These are phyloP conservation scores for Drosophila santomea DNA, from an alignment of 1,140 invertebrate genomes.

Conservation along the genomic window DNA sequence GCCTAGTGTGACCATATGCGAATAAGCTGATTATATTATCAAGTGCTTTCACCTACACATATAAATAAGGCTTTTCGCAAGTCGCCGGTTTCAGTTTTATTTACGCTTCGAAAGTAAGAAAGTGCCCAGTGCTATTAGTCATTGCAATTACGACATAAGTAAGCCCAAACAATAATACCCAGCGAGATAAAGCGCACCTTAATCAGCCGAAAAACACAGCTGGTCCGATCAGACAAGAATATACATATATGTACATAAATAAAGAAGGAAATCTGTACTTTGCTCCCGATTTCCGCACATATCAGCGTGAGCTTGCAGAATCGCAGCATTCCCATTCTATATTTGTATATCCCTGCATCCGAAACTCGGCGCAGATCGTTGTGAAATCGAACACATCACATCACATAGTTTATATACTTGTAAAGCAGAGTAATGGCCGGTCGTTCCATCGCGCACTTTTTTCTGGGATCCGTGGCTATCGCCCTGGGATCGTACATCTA, in stretches of 20 bases:
- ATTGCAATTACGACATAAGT: constrained; percentile 62
- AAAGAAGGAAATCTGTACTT: constrained; percentile 51
- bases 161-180: constrained; percentile 42
- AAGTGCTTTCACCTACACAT: neutral
- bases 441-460: constrained; percentile 66
- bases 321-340: constrained; percentile 11
- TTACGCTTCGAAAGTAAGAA: constrained; percentile 24
- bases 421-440: constrained; percentile 56
- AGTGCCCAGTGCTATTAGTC: constrained; percentile 16
- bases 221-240: constrained; percentile 5
- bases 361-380: constrained; percentile 24
- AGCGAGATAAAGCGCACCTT: constrained; percentile 21
- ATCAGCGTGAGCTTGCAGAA: constrained; percentile 72
- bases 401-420: constrained; percentile 1
- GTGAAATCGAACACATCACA: constrained; percentile 49
- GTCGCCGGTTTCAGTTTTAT: constrained; percentile 61
- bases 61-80: constrained; percentile 14
- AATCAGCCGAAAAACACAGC: constrained; percentile 15
- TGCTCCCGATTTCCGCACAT: constrained; percentile 39
- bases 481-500: constrained; percentile 79
- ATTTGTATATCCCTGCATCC: constrained; percentile 30
- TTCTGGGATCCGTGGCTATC: constrained; percentile 72
- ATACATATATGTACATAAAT: neutral
- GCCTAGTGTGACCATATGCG: neutral
- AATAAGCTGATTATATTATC: neutral